These are phyloP conservation scores for Alexandromys fortis DNA, from an alignment of 2,113 vertebrate genomes.

Conservation along the genomic window DNA sequence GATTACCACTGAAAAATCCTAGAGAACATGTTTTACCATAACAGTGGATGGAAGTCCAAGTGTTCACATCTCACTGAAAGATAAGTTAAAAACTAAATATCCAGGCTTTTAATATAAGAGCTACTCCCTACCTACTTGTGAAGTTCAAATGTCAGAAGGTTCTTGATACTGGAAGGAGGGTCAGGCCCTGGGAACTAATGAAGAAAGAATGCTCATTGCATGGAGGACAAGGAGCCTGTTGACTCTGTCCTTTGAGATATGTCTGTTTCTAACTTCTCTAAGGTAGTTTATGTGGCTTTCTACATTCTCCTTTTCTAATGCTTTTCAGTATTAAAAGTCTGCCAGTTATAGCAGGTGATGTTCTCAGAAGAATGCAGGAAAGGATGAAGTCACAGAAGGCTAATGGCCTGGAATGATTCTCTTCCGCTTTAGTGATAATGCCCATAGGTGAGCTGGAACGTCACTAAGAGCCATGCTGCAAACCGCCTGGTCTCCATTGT, in stretches of 20 bases:
- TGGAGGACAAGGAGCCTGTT: rapidly evolving
- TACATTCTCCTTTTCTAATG: neutral
- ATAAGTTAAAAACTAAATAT: neutral
- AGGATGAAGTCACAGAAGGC: neutral
- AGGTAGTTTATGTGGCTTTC: too few relatives aligned
- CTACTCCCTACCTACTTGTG: neutral
- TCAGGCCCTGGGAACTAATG: neutral
- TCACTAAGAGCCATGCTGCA: too few relatives aligned
- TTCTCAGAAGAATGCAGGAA: neutral
- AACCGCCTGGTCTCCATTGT: neutral
- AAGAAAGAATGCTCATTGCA: neutral
- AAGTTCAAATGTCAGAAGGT: neutral
- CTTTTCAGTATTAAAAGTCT: neutral
- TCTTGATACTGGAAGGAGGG: neutral
- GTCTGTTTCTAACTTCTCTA: neutral
- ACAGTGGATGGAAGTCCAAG: rapidly evolving
- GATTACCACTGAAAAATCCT: neutral
- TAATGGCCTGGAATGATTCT: neutral
- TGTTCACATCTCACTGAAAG: neutral
- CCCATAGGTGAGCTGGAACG: neutral
- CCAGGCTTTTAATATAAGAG: neutral
- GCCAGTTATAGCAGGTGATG: neutral
- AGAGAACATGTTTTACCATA: rapidly evolving
- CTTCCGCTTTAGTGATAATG: neutral
- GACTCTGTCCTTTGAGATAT: neutral